Base-by-base conservation (phyloP, 2,888 invertebrate species). In the Mantis religiosa region DNA sequence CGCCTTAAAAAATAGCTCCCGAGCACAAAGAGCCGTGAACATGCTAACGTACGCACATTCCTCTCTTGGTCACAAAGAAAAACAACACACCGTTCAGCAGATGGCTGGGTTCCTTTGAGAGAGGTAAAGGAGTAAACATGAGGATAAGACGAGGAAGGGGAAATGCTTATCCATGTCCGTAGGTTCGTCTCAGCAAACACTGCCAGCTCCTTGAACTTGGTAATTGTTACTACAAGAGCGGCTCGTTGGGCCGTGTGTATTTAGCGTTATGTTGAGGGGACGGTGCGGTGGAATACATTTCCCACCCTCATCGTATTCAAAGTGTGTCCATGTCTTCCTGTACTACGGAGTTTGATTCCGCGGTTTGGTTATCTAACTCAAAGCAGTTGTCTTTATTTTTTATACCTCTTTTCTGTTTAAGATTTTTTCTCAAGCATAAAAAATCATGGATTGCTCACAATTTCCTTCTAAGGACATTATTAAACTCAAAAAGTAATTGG, bases 121-220 rank as follows among this genome's bases (percentile, higher is more conserved):
- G 71, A 25, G 54, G 20, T 47, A 28, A 27, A 41, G 85, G 85
- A 85, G 47, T 81, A 81, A 86, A 81, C 81, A 86, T 28, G 25
- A 12, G 27, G 8, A 28, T 20, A 27, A 81, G 27, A 54, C 86
- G 28, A 54, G 28, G 28, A 54, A 47, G 41, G 34, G 84, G 25
- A 41, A 86, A 86, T 86, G 86, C 86, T 71, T 86, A 86, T 86
- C 81, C 86, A 71, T 71, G 54, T 71, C 54, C 54, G 54, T 71
- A 71, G 20, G 54, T 71, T 28, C 27, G 85, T 28, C 71, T 81
- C 47, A 47, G 81, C 86, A 86, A 81, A 86, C 86, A 85, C 14
- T 28, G 47, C 85, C 71, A 28, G 28, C 47, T 47, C 86, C 28
- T 86, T 86, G 81, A 81, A 81, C 71, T 86, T 86, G 86, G 28